Conservation (phyloP, 2,888 invertebrate genomes). For the Cryptus armator region DNA sequence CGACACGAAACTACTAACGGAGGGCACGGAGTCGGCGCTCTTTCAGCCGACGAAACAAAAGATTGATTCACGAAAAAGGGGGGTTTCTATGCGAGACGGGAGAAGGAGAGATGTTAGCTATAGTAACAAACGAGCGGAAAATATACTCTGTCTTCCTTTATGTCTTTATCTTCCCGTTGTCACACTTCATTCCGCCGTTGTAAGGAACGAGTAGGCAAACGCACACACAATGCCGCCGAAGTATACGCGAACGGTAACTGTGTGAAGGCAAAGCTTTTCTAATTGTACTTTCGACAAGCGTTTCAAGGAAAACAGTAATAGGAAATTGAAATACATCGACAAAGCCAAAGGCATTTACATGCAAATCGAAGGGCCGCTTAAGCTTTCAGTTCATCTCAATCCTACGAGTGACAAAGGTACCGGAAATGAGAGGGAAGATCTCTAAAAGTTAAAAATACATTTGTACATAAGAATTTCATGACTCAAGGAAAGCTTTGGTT, state of each 20-base stretch:
- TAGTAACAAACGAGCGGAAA: slow-evolving; percentile 9
- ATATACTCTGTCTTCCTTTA: slow-evolving; percentile 39
- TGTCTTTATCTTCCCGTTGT: slow-evolving; percentile 36
- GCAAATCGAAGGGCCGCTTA: neutral
- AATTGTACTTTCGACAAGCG: neutral
- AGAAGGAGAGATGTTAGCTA: slow-evolving; percentile 10
- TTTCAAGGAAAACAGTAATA: slow-evolving; percentile 1
- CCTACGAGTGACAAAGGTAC: neutral
- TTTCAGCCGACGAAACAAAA: slow-evolving; percentile 55
- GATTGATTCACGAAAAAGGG: slow-evolving; percentile 59
- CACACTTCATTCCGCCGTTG: slow-evolving; percentile 18
- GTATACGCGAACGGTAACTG: neutral
- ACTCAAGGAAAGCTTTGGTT: neutral
- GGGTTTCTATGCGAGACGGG: neutral
- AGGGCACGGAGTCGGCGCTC: slow-evolving; percentile 36
- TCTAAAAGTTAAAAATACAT: neutral
- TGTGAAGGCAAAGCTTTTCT: neutral
- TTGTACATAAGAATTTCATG: neutral
- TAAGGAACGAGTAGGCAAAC: neutral
- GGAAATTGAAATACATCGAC: neutral
- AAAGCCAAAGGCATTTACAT: neutral
- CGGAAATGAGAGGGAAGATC: neutral
- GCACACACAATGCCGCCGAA: neutral
- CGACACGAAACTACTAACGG: slow-evolving; percentile 14
- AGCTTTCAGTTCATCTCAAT: neutral